phyloP scores from a whole-genome alignment of 2,888 invertebrate species.

The Corythucha ciliata region DNA sequence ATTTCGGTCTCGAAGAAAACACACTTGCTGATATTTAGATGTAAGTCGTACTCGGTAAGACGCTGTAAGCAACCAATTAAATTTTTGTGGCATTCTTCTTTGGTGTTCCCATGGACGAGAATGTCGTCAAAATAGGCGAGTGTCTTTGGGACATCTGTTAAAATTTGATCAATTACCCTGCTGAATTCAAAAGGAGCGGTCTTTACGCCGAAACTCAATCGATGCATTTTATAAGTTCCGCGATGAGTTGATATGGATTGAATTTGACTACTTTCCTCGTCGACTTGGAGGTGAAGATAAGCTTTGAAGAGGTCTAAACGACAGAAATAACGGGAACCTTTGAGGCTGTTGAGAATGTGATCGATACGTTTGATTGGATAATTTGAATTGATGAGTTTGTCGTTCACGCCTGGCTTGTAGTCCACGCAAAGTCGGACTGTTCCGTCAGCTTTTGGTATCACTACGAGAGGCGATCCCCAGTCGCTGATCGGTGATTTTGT shows the following conservation, averaged over 20 bases:
- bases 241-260: constrained; percentile 19
- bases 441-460: constrained; percentile 15
- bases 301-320: constrained; percentile 20
- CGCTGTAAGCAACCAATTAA: constrained; percentile 14
- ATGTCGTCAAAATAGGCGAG: constrained; percentile 32
- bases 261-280: constrained; percentile 10
- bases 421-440: constrained; percentile 14
- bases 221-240: constrained; percentile 18
- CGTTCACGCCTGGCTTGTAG: constrained; percentile 11
- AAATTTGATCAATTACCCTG: constrained; percentile 11
- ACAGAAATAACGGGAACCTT: constrained; percentile 14
- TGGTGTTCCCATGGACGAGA: constrained; percentile 27
- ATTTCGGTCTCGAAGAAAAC: constrained; percentile 21
- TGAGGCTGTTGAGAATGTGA: constrained; percentile 20
- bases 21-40: constrained; percentile 27
- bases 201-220: constrained; percentile 18
- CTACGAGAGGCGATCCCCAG: constrained; percentile 16
- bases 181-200: constrained; percentile 15
- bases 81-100: constrained; percentile 25
- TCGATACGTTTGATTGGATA: constrained; percentile 29
- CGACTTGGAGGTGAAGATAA: constrained; percentile 10
- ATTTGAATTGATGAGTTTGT: constrained; percentile 29
- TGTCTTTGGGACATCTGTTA: constrained; percentile 11
- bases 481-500: constrained; percentile 21
- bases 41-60: constrained; percentile 5